These are phyloP conservation scores for Psittacula derbiana DNA, from an alignment of 2,797 vertebrate genomes.

Conservation along the genomic window DNA sequence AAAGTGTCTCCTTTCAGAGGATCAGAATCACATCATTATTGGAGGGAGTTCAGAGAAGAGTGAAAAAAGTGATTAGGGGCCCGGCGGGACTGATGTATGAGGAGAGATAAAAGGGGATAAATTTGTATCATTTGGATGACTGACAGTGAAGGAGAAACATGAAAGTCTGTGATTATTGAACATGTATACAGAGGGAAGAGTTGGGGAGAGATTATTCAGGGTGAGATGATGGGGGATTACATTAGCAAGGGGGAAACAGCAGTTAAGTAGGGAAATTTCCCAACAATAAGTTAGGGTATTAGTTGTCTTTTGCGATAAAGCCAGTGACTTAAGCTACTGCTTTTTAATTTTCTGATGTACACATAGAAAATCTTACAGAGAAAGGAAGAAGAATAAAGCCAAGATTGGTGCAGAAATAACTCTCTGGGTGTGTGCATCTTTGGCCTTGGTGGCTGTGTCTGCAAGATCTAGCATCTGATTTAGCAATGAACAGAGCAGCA, in stretches of 20 bases:
- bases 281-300: not conserved
- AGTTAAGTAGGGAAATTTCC: not conserved
- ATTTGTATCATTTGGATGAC: slow-evolving; percentile 58
- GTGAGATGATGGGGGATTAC: not conserved
- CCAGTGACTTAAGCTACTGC: not conserved
- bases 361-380: not conserved
- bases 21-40: slow-evolving; percentile 66
- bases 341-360: not conserved
- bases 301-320: not conserved
- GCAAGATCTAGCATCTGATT: not conserved
- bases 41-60: slow-evolving; percentile 67
- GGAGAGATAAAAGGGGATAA: slow-evolving; percentile 53
- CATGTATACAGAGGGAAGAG: not conserved
- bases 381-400: not conserved
- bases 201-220: not conserved
- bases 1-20: slow-evolving; percentile 37
- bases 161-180: slow-evolving; percentile 28
- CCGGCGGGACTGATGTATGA: slow-evolving; percentile 37
- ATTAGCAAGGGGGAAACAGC: not conserved
- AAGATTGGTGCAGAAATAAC: not conserved
- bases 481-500: not conserved
- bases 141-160: slow-evolving; percentile 4
- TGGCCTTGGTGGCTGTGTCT: not conserved
- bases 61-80: slow-evolving; percentile 60
- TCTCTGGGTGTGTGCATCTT: not conserved